Conservation (phyloP, 23 tunicate genomes). For the Botrylloides violaceus region DNA sequence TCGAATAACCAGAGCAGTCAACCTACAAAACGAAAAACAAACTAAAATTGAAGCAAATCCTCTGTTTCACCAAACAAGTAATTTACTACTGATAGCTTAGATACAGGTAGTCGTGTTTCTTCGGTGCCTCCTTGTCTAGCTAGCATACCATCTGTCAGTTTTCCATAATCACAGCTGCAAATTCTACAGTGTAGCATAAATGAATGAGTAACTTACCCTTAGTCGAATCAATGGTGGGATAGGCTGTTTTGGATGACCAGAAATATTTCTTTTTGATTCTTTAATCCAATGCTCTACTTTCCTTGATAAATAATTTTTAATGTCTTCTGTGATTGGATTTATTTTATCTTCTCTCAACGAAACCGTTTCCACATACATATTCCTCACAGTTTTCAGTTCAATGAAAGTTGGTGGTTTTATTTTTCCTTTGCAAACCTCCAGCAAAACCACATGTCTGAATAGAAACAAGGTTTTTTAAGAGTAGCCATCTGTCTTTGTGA, state of each 20-base stretch:
- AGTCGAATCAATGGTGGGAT: conserved; percentile 62
- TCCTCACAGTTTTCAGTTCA: conserved; percentile 55
- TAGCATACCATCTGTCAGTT: too few relatives aligned
- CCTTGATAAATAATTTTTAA: conserved; percentile 30
- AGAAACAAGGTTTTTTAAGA: too few relatives aligned
- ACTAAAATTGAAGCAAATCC: too few relatives aligned
- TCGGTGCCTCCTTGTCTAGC: too few relatives aligned
- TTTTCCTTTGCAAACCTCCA: conserved; percentile 58
- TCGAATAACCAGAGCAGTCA: conserved; percentile 49
- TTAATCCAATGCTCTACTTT: conserved; percentile 32
- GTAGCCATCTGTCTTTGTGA: too few relatives aligned
- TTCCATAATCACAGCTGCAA: too few relatives aligned
- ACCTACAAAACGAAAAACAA: conserved; percentile 45
- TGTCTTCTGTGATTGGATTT: conserved; percentile 11
- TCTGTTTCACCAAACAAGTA: too few relatives aligned
- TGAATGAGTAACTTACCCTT: conserved; percentile 46
- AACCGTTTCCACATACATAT: conserved; percentile 65
- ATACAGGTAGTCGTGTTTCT: too few relatives aligned
- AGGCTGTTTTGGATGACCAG: conserved; percentile 83
- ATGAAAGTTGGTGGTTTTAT: conserved; percentile 64
- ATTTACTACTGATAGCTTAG: too few relatives aligned
- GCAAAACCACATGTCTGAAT: conserved; percentile 49
- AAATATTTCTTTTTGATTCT: conserved; percentile 29
- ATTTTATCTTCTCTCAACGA: conserved; percentile 5
- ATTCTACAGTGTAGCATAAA: too few relatives aligned